phyloP scores from a whole-genome alignment of 2,797 vertebrate species.

The Yasuhikotakia modesta region DNA sequence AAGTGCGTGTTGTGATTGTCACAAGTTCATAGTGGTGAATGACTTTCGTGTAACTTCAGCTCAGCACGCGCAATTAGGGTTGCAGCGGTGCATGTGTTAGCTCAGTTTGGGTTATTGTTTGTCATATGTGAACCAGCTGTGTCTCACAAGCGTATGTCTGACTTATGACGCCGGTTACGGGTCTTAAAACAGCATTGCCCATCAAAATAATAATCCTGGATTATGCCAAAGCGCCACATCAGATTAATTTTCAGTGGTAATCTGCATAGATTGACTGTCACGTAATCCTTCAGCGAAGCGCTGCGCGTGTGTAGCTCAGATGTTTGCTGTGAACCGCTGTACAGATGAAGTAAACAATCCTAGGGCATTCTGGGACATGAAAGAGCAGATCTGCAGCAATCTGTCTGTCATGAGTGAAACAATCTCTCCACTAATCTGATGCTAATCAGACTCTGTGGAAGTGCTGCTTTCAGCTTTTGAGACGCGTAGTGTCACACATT shows the following conservation, averaged over 20 bases:
- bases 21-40: conserved; percentile 29
- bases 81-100: not conserved
- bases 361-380: conserved; percentile 31
- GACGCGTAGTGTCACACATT: not conserved
- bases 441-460: not conserved
- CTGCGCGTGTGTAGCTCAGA: not conserved
- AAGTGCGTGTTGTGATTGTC: not conserved
- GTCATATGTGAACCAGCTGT: not conserved
- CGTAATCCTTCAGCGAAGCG: not conserved
- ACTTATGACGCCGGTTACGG: not conserved
- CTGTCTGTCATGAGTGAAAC: conserved; percentile 6
- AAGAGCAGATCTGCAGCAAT: conserved; percentile 16
- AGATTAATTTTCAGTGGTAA: not conserved
- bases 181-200: not conserved
- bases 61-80: not conserved
- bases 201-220: conserved; percentile 40
- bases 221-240: conserved; percentile 9
- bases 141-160: not conserved
- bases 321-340: not conserved
- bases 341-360: conserved; percentile 19
- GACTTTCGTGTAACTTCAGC: not conserved
- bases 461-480: not conserved
- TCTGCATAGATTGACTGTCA: conserved; percentile 11
- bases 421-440: conserved; percentile 1
- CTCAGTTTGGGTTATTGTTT: conserved; percentile 11